Evolutionary conservation across 2,888 invertebrate genomes (phyloP).

Genomic region (Marasmarcha lunaedactyla): DNA sequence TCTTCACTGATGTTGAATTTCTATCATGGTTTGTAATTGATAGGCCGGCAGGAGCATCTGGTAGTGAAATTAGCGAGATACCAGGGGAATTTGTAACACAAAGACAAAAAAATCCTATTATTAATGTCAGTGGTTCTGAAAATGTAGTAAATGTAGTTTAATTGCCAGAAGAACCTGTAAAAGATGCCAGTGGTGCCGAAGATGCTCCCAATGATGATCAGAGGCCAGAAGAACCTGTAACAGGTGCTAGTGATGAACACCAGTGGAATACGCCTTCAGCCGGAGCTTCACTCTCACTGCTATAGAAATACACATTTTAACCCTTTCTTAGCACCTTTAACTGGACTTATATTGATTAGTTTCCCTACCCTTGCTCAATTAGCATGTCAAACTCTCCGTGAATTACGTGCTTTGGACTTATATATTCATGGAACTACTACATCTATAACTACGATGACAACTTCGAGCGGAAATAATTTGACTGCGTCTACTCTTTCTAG

Average conservation of each 20-base stretch:
- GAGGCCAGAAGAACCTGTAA: too few relatives aligned
- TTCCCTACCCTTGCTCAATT: conserved; percentile 2
- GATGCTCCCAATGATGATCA: too few relatives aligned
- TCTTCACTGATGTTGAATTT: conserved; percentile 15
- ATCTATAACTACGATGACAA: conserved; percentile 16
- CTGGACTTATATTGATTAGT: neutral
- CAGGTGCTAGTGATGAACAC: too few relatives aligned
- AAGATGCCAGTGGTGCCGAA: neutral
- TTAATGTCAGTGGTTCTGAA: neutral
- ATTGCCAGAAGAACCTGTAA: neutral
- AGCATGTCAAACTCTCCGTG: neutral
- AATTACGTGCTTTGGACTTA: conserved; percentile 2
- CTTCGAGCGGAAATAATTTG: conserved; percentile 15
- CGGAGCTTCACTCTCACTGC: neutral
- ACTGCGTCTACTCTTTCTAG: conserved; percentile 7
- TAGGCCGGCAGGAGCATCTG: too few relatives aligned
- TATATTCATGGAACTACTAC: conserved; percentile 8
- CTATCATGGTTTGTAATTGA: neutral
- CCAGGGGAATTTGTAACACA: neutral
- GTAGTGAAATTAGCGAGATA: too few relatives aligned
- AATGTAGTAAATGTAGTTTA: neutral
- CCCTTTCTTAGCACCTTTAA: neutral
- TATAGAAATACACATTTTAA: neutral
- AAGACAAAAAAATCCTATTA: neutral
- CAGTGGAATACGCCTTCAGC: too few relatives aligned